Evolutionary conservation across 2,113 vertebrate genomes (phyloP).

Genomic region (Garra rufa): DNA sequence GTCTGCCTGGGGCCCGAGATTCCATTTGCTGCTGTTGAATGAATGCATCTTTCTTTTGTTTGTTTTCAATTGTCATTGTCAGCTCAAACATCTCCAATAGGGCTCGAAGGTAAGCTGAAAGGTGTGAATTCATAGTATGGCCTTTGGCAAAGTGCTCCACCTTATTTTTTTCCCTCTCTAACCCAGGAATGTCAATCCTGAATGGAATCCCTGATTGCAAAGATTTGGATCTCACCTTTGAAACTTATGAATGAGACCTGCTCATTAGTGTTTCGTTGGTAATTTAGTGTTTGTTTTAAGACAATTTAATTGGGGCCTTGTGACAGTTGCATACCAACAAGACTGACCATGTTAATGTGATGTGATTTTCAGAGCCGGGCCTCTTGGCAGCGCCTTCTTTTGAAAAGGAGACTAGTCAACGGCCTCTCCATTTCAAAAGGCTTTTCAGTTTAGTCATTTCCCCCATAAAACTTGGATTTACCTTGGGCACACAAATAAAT

Average conservation of each 20-base stretch:
- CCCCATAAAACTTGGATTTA: constrained; percentile 4
- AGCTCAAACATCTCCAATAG: constrained; percentile 4
- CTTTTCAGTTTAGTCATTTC: constrained; percentile 28
- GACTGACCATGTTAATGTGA: constrained; percentile 17
- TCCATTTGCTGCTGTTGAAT: constrained; percentile 25
- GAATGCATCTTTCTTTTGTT: constrained; percentile 22
- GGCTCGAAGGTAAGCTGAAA: constrained; percentile 41
- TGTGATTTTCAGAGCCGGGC: constrained; percentile 27
- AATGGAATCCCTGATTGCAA: constrained; percentile 42
- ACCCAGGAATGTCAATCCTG: constrained; percentile 36
- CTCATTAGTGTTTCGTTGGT: constrained; percentile 2
- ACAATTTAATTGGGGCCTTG: constrained; percentile 22
- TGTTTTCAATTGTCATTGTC: constrained; percentile 18
- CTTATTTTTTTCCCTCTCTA: constrained; percentile 20
- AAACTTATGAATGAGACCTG: constrained; percentile 25
- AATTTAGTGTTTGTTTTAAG: constrained; percentile 25
- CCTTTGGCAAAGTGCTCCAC: constrained; percentile 42
- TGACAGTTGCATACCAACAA: constrained; percentile 23
- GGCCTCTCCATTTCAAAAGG: constrained; percentile 33
- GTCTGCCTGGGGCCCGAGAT: constrained; percentile 29
- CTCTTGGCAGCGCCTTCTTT: constrained; percentile 27
- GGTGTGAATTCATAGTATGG: constrained; percentile 32
- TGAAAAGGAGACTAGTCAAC: not conserved
- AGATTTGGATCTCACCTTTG: constrained; percentile 42
- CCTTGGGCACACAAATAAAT: not conserved